Conservation (phyloP, 2,888 invertebrate genomes). For the Tipula unca region DNA sequence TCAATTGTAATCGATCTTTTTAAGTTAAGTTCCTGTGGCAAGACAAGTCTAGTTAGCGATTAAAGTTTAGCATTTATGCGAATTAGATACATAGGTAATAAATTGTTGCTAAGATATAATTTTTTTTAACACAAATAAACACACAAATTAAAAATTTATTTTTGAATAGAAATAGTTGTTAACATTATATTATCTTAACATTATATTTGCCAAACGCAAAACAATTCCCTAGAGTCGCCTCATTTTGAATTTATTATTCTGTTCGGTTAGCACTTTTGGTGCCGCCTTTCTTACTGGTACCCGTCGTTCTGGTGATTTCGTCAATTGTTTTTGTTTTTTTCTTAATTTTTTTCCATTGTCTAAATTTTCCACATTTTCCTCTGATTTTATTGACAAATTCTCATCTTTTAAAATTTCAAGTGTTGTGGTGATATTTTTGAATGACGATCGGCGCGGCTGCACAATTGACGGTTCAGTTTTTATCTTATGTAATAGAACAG, state of each 20-base stretch:
- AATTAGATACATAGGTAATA: too few species aligned
- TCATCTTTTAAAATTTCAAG: not conserved
- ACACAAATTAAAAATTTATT: too few species aligned
- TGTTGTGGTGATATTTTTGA: not conserved
- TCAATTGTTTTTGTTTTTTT: not conserved
- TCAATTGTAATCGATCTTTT: too few species aligned
- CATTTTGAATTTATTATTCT: not conserved
- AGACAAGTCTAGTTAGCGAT: too few species aligned
- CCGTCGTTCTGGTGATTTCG: not conserved
- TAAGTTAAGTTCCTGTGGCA: too few species aligned
- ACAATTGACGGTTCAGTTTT: too few species aligned
- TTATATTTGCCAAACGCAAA: not conserved
- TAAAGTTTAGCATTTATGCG: too few species aligned
- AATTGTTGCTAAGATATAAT: too few species aligned
- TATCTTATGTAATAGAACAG: not conserved
- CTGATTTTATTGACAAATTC: not conserved
- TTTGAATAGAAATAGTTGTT: not conserved
- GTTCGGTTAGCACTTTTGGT: not conserved
- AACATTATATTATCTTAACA: not conserved
- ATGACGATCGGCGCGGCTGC: not conserved
- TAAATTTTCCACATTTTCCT: not conserved
- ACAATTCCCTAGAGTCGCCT: not conserved
- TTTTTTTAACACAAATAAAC: too few species aligned
- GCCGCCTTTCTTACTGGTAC: not conserved
- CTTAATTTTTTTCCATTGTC: not conserved